A percentile compares a stretch with the other conserved stretches of the same genome.
These are phyloP conservation scores for Tenebrio molitor DNA, from an alignment of 1,140 invertebrate species.

Conservation along the genomic window DNA sequence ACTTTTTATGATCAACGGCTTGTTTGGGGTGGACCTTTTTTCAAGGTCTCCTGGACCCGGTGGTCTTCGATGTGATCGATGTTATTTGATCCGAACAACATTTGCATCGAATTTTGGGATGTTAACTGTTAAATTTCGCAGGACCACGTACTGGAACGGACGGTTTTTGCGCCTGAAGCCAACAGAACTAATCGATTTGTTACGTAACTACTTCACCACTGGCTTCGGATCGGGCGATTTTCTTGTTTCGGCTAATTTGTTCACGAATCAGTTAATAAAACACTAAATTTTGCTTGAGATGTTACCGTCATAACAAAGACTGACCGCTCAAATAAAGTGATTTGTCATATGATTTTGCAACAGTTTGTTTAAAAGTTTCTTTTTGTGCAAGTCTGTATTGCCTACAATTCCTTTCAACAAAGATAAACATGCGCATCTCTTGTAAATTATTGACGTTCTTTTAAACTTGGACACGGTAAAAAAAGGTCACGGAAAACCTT, in stretches of 20 bases:
- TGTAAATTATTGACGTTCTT: too few relatives aligned
- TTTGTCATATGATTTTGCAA: constrained; percentile 22
- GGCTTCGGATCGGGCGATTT: constrained; percentile 13
- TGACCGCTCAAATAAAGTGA: constrained; percentile 8
- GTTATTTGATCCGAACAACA: neutral
- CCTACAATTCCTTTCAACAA: too few relatives aligned
- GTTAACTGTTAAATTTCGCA: constrained; percentile 29
- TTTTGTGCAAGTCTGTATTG: neutral
- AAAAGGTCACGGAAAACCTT: neutral
- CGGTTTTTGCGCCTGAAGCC: constrained; percentile 32
- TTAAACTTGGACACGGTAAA: neutral
- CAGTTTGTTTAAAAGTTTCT: constrained; percentile 2
- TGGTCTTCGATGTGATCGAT: constrained; percentile 15
- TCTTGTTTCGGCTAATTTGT: constrained; percentile 17
- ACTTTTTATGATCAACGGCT: constrained; percentile 38
- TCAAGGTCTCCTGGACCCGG: neutral
- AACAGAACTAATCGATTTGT: constrained; percentile 48
- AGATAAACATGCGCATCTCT: too few relatives aligned
- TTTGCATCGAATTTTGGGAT: constrained; percentile 29
- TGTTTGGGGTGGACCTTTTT: neutral
- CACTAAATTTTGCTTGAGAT: constrained; percentile 32
- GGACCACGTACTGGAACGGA: constrained; percentile 1
- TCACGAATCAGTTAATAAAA: too few relatives aligned
- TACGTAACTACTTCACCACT: constrained; percentile 39
- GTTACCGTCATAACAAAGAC: constrained; percentile 31